Percentiles rank a stretch among this genome's conserved stretches.
These are phyloP conservation scores for Epinephelus coioides DNA, from an alignment of 2,797 vertebrate species.

Conservation along the genomic window DNA sequence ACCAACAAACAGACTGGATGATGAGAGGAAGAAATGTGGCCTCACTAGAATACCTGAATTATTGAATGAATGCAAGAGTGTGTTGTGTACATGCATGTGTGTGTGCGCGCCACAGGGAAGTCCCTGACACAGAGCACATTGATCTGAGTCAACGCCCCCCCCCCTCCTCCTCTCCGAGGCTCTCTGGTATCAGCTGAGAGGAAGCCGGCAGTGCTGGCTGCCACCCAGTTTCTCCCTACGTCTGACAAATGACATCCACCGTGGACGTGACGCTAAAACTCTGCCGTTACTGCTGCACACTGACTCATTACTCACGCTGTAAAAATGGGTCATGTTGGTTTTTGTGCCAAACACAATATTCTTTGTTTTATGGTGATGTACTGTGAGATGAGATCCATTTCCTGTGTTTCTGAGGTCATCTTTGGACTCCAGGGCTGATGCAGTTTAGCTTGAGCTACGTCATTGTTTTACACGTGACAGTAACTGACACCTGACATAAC, in stretches of 20 bases:
- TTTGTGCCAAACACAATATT: background rate
- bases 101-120: conserved; percentile 18
- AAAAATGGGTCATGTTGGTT: background rate
- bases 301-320: conserved; percentile 5
- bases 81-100: conserved; percentile 10
- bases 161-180: background rate
- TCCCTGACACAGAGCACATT: conserved; percentile 38
- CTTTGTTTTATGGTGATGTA: background rate
- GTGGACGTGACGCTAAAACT: conserved; percentile 24
- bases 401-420: background rate
- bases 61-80: conserved; percentile 13
- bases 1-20: background rate
- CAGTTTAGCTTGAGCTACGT: background rate
- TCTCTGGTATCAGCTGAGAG: conserved; percentile 39
- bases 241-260: conserved; percentile 25
- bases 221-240: conserved; percentile 10
- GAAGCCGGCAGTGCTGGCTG: conserved; percentile 30
- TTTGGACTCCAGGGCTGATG: background rate
- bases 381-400: background rate
- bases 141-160: conserved; percentile 34
- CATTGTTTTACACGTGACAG: background rate
- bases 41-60: conserved; percentile 1
- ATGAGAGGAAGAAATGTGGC: background rate
- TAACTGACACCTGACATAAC: background rate
- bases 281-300: background rate